Evolutionary conservation across 2,113 vertebrate species (phyloP).

Genomic region (Stomatorhinus ivindoensis): DNA sequence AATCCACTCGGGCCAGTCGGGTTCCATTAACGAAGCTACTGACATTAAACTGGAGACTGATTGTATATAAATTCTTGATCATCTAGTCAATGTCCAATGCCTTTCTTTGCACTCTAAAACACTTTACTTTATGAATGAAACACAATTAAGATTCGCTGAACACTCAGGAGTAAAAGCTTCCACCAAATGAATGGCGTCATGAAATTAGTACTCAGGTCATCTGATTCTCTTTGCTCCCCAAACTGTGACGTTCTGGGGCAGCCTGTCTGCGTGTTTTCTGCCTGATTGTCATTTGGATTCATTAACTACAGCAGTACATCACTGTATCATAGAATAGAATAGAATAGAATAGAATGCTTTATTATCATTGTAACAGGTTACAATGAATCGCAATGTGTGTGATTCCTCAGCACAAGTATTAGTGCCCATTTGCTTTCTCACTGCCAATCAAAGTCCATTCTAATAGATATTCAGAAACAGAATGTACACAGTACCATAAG

Average conservation of each 20-base stretch:
- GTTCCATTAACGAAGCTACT: background rate
- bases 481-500: slow-evolving; percentile 37
- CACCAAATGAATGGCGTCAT: background rate
- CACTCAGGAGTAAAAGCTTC: background rate
- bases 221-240: background rate
- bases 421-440: background rate
- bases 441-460: too few relatives aligned
- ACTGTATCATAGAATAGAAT: background rate
- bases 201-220: background rate
- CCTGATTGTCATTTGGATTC: background rate
- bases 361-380: background rate
- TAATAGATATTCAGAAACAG: slow-evolving; percentile 32
- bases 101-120: background rate
- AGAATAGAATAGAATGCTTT: background rate
- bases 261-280: background rate
- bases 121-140: background rate
- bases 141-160: background rate
- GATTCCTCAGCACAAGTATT: background rate
- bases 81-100: background rate
- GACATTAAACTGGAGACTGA: background rate
- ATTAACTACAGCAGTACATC: background rate
- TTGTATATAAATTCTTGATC: background rate
- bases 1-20: background rate
- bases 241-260: background rate
- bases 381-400: background rate